Percentiles rank a stretch among this genome's conserved stretches.
phyloP scores from a whole-genome alignment of 2,797 vertebrate genomes.

The Brachyrhaphis roseni region DNA sequence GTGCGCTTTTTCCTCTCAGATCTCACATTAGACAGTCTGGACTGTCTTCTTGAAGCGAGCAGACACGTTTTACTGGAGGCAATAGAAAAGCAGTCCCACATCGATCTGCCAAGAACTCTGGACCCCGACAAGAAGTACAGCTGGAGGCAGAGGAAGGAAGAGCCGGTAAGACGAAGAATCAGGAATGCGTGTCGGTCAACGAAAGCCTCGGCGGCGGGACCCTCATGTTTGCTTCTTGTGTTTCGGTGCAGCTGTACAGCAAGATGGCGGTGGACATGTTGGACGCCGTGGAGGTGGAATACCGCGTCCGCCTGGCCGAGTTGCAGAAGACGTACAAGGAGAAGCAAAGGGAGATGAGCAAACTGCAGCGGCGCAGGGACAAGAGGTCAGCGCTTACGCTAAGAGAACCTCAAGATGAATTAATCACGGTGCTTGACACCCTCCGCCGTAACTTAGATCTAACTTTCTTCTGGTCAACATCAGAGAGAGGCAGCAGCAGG shows the following conservation, averaged over 20 bases:
- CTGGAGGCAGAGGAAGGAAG: conserved; percentile 97
- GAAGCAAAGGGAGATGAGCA: conserved; percentile 93
- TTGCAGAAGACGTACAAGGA: conserved; percentile 94
- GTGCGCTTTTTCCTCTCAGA: conserved; percentile 53
- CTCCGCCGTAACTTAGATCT: neutral
- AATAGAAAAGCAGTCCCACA: conserved; percentile 87
- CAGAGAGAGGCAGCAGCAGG: conserved; percentile 81
- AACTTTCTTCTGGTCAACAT: conserved; percentile 5
- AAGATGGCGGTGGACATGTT: conserved; percentile 90
- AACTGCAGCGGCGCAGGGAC: conserved; percentile 90
- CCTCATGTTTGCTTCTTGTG: conserved; percentile 2
- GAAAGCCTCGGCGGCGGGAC: neutral
- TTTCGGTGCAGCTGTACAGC: conserved; percentile 84
- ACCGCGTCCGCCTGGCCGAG: conserved; percentile 91
- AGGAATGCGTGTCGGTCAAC: neutral
- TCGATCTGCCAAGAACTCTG: conserved; percentile 89
- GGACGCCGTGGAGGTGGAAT: conserved; percentile 92
- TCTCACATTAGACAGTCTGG: conserved; percentile 83
- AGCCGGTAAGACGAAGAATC: conserved; percentile 82
- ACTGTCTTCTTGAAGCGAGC: conserved; percentile 91
- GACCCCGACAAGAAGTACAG: conserved; percentile 96
- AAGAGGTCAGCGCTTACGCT: conserved; percentile 85
- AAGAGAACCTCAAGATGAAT: neutral
- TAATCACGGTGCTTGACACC: conserved; percentile 10
- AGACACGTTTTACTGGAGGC: conserved; percentile 93